Evolutionary conservation across 2,113 vertebrate genomes (phyloP).

Genomic region (Rynchops niger): DNA sequence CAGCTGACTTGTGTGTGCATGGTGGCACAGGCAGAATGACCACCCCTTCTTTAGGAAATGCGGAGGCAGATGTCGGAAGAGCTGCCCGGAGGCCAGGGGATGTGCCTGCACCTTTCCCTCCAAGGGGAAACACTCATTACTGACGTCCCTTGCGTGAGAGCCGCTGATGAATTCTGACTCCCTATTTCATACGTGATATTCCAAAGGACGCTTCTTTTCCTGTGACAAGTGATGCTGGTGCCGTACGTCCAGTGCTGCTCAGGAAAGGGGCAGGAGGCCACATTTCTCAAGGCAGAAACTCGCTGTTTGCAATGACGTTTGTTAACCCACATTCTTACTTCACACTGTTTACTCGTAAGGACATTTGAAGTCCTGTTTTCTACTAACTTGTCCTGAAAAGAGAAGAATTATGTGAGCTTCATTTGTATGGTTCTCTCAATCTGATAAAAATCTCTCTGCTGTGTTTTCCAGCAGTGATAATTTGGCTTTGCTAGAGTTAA

Average conservation of each 20-base stretch:
- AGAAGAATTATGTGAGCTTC: not conserved
- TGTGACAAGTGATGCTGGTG: not conserved
- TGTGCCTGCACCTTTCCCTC: not conserved
- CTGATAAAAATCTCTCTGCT: not conserved
- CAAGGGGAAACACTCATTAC: not conserved
- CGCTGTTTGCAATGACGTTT: not conserved
- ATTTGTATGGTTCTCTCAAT: not conserved
- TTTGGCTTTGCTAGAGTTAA: not conserved
- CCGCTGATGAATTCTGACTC: not conserved
- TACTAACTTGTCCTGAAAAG: not conserved
- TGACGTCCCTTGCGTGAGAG: not conserved
- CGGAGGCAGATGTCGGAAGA: not conserved
- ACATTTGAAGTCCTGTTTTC: not conserved
- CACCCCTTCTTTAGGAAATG: not conserved
- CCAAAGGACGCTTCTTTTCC: not conserved
- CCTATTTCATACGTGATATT: not conserved
- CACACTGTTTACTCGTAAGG: not conserved
- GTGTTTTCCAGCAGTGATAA: not conserved
- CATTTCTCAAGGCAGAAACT: not conserved
- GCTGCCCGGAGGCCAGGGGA: not conserved
- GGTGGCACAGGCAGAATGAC: not conserved
- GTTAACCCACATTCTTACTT: not conserved
- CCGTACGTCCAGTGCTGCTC: not conserved
- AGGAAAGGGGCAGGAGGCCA: not conserved
- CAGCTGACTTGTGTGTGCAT: fast-evolving